Conservation (phyloP, 2,797 vertebrate species). For the Hydrophis major region DNA sequence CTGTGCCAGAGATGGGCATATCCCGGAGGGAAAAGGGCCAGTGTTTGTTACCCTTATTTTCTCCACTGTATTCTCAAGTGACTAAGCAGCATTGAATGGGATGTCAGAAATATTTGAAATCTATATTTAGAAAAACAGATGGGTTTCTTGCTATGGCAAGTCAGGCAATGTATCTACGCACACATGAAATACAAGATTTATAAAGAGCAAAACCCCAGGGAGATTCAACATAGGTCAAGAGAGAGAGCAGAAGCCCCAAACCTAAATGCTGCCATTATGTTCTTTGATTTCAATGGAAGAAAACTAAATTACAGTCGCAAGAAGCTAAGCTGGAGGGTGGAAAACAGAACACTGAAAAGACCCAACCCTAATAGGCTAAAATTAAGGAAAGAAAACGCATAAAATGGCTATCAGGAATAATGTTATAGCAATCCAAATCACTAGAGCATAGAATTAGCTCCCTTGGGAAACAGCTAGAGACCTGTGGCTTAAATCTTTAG, state of each 20-base stretch:
- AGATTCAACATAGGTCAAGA: background rate
- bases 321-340: background rate
- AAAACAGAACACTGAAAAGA: background rate
- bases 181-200: background rate
- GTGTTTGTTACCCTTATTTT: background rate
- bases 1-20: background rate
- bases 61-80: constrained; percentile 2
- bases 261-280: background rate
- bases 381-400: constrained; percentile 15
- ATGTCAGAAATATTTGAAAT: background rate
- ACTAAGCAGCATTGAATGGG: background rate
- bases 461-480: constrained; percentile 16
- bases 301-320: background rate
- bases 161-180: constrained; percentile 1
- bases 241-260: background rate
- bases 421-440: background rate
- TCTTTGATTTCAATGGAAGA: background rate
- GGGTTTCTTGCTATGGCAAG: background rate
- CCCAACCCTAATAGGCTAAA: background rate
- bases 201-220: background rate
- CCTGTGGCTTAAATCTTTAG: constrained; percentile 32
- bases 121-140: constrained; percentile 20
- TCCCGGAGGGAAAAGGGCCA: background rate
- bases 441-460: background rate
- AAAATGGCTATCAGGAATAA: background rate